Conservation (phyloP, 2,888 invertebrate genomes). For the Oscheius sp. region DNA sequence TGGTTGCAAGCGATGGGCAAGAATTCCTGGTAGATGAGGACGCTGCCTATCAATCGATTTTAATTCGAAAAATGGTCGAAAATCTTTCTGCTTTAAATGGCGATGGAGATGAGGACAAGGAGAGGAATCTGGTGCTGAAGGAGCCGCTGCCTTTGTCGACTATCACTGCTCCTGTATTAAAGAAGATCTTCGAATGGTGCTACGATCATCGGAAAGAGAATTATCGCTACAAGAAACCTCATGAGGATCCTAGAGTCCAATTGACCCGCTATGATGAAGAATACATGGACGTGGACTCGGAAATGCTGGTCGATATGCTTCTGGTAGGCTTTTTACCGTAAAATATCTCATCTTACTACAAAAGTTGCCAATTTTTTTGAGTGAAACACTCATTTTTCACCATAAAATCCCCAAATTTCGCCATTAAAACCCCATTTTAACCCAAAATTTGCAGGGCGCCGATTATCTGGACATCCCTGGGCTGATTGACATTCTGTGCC, state of each 20-base stretch:
- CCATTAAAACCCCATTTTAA: no score
- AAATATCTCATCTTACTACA: no score
- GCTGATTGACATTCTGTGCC: slow-evolving; percentile 2
- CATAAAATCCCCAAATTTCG: not conserved
- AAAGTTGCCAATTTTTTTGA: no score
- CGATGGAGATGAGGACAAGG: not conserved
- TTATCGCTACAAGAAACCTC: not conserved
- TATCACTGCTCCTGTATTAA: not conserved
- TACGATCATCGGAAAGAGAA: not conserved
- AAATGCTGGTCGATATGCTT: slow-evolving; percentile 3
- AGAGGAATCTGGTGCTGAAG: not conserved
- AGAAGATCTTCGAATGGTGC: slow-evolving; percentile 12
- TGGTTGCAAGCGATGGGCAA: not conserved
- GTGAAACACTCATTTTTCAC: not conserved
- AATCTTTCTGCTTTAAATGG: not conserved
- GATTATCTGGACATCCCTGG: slow-evolving; percentile 17
- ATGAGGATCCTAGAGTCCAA: slow-evolving; percentile 7
- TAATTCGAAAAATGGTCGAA: not conserved
- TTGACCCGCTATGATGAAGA: slow-evolving; percentile 1
- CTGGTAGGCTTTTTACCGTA: slow-evolving; percentile 1
- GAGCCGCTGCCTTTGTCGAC: not conserved
- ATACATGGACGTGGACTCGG: slow-evolving; percentile 8
- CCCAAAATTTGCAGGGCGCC: not conserved
- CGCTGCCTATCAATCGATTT: slow-evolving; percentile 19
- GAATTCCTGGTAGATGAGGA: not conserved